A percentile compares a stretch with the other conserved stretches of the same genome.
phyloP scores from a whole-genome alignment of 2,888 invertebrate species.

The Drosophila nigricruria region DNA sequence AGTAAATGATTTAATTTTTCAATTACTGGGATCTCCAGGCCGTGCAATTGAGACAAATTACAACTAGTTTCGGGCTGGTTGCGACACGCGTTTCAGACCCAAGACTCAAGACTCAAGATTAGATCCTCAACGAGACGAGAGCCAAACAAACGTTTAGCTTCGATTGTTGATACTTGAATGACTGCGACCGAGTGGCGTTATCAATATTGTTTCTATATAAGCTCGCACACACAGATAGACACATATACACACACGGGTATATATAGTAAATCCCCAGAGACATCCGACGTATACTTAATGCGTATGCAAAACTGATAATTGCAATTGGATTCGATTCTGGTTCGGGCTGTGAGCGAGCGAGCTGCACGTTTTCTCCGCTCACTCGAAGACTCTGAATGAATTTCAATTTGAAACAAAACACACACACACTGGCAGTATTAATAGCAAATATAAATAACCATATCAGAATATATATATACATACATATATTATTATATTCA shows the following conservation, averaged over 20 bases:
- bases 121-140: conserved; percentile 32
- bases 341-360: conserved; percentile 32
- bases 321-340: conserved; percentile 49
- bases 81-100: conserved; percentile 29
- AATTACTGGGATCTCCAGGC: conserved; percentile 56
- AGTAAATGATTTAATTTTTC: conserved; percentile 80
- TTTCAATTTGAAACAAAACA: conserved; percentile 39
- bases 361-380: conserved; percentile 62
- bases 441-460: conserved; percentile 59
- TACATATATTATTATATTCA: conserved; percentile 41
- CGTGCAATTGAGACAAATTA: conserved; percentile 75
- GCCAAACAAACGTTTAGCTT: conserved; percentile 53
- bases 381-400: conserved; percentile 69
- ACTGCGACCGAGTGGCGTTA: conserved; percentile 51
- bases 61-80: conserved; percentile 27
- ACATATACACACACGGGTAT: conserved; percentile 11
- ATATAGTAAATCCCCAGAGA: conserved; percentile 35
- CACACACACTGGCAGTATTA: conserved; percentile 39
- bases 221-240: neutral
- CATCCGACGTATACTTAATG: conserved; percentile 66
- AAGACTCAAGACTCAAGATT: conserved; percentile 41
- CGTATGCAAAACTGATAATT: conserved; percentile 69
- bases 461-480: conserved; percentile 11
- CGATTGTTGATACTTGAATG: conserved; percentile 63
- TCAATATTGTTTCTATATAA: conserved; percentile 48